Evolutionary conservation across 2,797 vertebrate genomes (phyloP).

Genomic region (Gadopsis marmoratus): DNA sequence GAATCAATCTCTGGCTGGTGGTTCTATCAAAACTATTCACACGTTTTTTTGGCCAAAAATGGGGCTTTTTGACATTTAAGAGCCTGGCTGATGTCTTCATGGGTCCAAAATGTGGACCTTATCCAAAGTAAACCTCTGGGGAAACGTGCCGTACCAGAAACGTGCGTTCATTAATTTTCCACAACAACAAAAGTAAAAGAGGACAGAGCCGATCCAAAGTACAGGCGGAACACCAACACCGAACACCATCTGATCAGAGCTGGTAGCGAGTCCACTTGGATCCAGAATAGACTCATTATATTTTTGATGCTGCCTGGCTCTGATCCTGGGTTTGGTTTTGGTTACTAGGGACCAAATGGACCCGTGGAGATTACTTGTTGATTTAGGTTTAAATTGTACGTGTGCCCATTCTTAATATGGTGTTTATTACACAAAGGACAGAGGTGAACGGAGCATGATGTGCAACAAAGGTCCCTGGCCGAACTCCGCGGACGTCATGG

Average conservation of each 20-base stretch:
- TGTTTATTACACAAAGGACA: slow-evolving; percentile 1
- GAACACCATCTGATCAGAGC: not conserved
- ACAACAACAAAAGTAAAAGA: not conserved
- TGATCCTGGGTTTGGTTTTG: not conserved
- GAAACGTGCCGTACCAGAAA: not conserved
- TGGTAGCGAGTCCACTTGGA: not conserved
- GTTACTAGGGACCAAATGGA: not conserved
- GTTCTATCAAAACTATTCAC: not conserved
- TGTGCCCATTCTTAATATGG: not conserved
- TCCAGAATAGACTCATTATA: not conserved
- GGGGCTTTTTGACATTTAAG: not conserved
- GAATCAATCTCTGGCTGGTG: not conserved
- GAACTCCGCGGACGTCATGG: not conserved
- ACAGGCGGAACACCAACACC: not conserved
- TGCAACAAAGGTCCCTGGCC: not conserved
- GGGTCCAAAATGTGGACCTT: not conserved
- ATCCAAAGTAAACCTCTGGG: not conserved
- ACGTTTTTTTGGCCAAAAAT: not conserved
- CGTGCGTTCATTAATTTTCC: too few species aligned
- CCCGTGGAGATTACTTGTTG: not conserved
- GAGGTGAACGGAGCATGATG: not conserved
- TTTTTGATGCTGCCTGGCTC: not conserved
- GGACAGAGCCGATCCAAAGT: not conserved
- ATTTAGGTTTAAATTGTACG: not conserved
- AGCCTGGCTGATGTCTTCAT: not conserved